Base-by-base conservation (phyloP, 2,888 invertebrate species). In the Drosophila rubida region DNA sequence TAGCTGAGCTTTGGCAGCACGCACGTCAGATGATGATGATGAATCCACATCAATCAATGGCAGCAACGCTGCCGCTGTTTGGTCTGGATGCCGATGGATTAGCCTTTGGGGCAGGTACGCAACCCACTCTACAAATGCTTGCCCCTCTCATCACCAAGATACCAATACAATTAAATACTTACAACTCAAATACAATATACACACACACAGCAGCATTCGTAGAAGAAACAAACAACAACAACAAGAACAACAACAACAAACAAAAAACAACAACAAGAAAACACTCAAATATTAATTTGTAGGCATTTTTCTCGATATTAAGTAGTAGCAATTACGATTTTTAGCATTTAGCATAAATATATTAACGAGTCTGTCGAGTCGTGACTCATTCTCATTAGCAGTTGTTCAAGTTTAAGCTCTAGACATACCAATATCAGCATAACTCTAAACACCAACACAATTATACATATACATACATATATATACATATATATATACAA, bases 291-390 rank as follows among this genome's bases (percentile, higher is more conserved):
- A 72, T 70, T 81, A 78, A 85, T 78, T 82, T 75, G 79, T 85
- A 82, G 87, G 62, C 76, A 78, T 79, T 76, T 84, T 70, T 65
- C 57, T 82, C 57, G 68, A 80, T 69, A 75, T 86, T 88, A 87
- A 85, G 85, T 86, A 83, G 81, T 84, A 84, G 84, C 67, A 84
- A 86, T 88, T 88, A 86, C 87, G 81, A 88, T 88, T 84, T 79
- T 88, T 88, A 83, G 86, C 83, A 79, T 70, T 65, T 87, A 88
- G 83, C 70, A 71, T 87, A 87, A 85, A 83, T 82, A 83, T 82
- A 87, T 87, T 78, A 81, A 77, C 76, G 81, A 82, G 85, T 82
- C 87, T 84, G 80, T 66, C 68, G 86, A 82, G 87, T 87, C 87
- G 82, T 69, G 85, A 85, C 87, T 85, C 82, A 82, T 68, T 82